Base-by-base conservation (phyloP, 2,888 invertebrate genomes). In the Kuschelorhynchus macadamiae region DNA sequence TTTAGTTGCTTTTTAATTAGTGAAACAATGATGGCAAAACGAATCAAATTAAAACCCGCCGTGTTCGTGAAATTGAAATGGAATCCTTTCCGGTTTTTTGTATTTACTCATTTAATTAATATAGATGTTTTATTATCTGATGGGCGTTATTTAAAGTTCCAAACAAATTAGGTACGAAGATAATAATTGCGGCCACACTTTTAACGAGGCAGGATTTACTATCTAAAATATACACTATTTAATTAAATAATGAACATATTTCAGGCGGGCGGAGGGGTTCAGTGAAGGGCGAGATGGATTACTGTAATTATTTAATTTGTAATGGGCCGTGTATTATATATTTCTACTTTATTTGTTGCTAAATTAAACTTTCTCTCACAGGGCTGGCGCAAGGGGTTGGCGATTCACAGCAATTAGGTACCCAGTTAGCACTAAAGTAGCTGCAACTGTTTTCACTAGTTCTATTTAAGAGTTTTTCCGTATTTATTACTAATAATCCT, bases 41-140 rank as follows among this genome's bases (percentile, higher is more conserved):
- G 52, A 62, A 46, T 47, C 53, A 47, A 62, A 62, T 62, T 62
- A 53, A 44, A 36, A 21, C 25, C 33, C 36, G n/a, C n/a, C n/a
- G 42, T 33, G 61, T 52, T 52, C 61, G 25, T 55, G 16, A 62
- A 53, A 53, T 44, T 53, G 62, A 55, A 62, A 62, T 39, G 36
- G 21, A 36, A 62, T 46, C 53, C 46, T 25, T 53, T 62, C 20
- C 25, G 12, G 53, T 55, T 62, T 49, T 61, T 50, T 39, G 32
- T 33, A 25, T 62, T 62, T 53, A 16, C 46, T 20, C 53, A 36
- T 62, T 62, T 62, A 62, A 62, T 62, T 62, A 61, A 62, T 62
- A 62, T 62, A 62, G 62, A 62, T 62, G 44, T 53, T 62, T 50
- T 50, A 42, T 61, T 61, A 52, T 50, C 17, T 32, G 61, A 61